Percentiles rank a stretch among this genome's conserved stretches.
Conservation (phyloP, 2,888 invertebrate genomes). For the Drosophila prolongata region DNA sequence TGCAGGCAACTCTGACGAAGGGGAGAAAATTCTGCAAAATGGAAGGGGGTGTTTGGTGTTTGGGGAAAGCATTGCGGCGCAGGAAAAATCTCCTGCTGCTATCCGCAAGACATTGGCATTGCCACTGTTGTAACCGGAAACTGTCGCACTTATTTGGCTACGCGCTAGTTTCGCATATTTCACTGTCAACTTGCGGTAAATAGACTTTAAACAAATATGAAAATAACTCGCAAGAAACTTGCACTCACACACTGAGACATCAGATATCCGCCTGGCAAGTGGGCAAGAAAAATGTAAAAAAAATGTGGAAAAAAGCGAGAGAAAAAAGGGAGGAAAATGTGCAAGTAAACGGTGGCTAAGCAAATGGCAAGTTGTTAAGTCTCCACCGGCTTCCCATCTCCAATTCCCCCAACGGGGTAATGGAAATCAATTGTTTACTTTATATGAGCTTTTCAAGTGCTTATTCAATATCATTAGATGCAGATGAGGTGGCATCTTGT, state of each 20-base stretch:
- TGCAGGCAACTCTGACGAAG: slow-evolving; percentile 56
- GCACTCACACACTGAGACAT: slow-evolving; percentile 14
- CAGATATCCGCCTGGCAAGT: slow-evolving; percentile 33
- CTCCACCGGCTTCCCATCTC: slow-evolving; percentile 23
- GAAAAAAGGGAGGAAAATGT: slow-evolving; percentile 56
- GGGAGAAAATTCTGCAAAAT: slow-evolving; percentile 40
- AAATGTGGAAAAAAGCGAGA: background rate
- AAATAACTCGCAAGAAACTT: slow-evolving; percentile 71
- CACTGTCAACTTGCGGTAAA: slow-evolving; percentile 79
- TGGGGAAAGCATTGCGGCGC: slow-evolving; percentile 3
- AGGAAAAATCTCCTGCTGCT: slow-evolving; percentile 38
- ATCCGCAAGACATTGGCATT: slow-evolving; percentile 56
- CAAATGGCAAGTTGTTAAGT: slow-evolving; percentile 75
- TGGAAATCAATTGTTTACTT: slow-evolving; percentile 79
- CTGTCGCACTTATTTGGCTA: slow-evolving; percentile 79
- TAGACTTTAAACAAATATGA: slow-evolving; percentile 79
- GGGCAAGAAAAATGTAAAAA: slow-evolving; percentile 64
- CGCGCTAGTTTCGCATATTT: slow-evolving; percentile 79
- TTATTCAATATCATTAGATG: slow-evolving; percentile 78
- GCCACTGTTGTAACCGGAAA: slow-evolving; percentile 79
- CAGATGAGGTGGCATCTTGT: slow-evolving; percentile 51
- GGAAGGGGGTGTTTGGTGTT: background rate
- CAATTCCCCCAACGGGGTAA: slow-evolving; percentile 45
- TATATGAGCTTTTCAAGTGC: slow-evolving; percentile 78
- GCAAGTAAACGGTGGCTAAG: slow-evolving; percentile 73